Base-by-base conservation (phyloP, 2,888 invertebrate genomes). In the Platerodrilus igneus region DNA sequence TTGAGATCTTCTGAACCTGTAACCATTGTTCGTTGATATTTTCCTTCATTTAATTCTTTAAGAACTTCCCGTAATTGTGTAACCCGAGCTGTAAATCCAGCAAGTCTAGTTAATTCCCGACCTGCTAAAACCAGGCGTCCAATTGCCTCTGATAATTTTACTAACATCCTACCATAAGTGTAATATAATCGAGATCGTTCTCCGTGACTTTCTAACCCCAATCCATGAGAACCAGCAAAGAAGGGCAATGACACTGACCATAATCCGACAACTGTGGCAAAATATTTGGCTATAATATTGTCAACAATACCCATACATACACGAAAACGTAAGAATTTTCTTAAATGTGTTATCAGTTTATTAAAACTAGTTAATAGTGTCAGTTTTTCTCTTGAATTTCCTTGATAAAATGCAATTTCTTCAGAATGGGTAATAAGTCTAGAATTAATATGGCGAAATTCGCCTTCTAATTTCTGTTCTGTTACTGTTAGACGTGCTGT, bases 391-490 rank as follows among this genome's bases (percentile, higher is more conserved):
- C 93, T 78, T 47, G 80, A 77, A 57, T 87, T 89, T 48, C 89
- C 88, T 71, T 86, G 79, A 57, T 82, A 85, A 65, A 85, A 85
- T 0, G 84, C 83, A 23, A 94, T 79, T 69, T 99, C 99, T 68
- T 99, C 97, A 1, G 95, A 89, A 68, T 97, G 95, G 0, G 95
- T 94, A 44, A 99, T 97, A 17, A 99, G 75, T 32, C 97, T 51
- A 2, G 96, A 91, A 68, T 99, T 94, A 18, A 96, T 93, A 62
- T 92, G 96, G 63, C 97, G 79, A 70, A 92, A 96, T 74, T 99
- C 96, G 35, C 97, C 99, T 72, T 99, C 99, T n/a, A 96, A 71
- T 64, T 90, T 89, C 68, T 97, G 97, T 66, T 99, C 97, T 45
- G 81, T 81, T 1, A 94, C 90, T 0, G 97, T 97, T 72, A 97